Evolutionary conservation across 1,140 invertebrate genomes (phyloP), one percentile per base, ranked within the genome.

Genomic region (Dufourea novaeangliae): DNA sequence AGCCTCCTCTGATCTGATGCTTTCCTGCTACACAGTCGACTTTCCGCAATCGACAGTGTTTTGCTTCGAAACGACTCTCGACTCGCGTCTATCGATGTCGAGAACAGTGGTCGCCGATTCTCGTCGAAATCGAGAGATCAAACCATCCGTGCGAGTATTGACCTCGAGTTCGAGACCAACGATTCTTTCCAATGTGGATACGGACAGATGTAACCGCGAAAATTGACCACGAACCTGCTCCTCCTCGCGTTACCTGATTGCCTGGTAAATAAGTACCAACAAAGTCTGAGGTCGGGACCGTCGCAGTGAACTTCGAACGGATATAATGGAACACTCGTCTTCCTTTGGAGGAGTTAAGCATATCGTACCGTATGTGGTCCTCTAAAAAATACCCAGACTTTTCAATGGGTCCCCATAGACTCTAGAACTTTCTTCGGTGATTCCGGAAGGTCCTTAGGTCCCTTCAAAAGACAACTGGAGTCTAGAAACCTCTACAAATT

Each of bases 21-120:
- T 63, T 20, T 71, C 89, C 90, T 88, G 75, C 57, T 91, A 27
- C 10, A n/a, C 52, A 85, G 85, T 91, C 89, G 90, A 90, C 84
- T 89, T 91, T 91, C 91, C 89, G 90, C 89, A 91, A 91, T 91
- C 90, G 91, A 91, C 90, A 90, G 87, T 90, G 86, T 88, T 90
- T 91, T 86, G 84, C 83, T 67, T 86, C 73, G 50, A 78, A 80
- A 57, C 74, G 69, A 66, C 74, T 79, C 64, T 88, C 82, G 85
- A 86, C 59, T 74, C 27, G 52, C 50, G 32, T 62, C 52, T 82
- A 84, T 86, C 86, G 80, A 88, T 71, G 27, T 67, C 72, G 72
- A 56, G 37, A 71, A 79, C 41, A 57, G 56, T 56, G 78, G 74
- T 79, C 76, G 78, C 59, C 63, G 37, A 82, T 63, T 64, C 67